Conservation (phyloP, 2,113 vertebrate genomes). For the rabbit (Oryctolagus cuniculus) region DNA sequence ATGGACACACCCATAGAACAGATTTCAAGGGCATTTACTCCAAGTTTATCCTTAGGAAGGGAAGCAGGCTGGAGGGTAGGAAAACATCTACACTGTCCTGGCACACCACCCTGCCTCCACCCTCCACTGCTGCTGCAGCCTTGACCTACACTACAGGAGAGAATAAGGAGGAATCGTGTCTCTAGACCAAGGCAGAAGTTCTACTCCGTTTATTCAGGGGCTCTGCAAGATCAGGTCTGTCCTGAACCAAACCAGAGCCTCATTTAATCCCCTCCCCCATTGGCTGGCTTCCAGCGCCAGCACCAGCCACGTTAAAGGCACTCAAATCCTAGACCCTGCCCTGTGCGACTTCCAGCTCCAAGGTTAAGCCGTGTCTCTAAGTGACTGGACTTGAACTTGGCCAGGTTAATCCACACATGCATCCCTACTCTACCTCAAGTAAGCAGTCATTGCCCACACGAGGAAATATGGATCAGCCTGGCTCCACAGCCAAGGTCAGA, state of each 20-base stretch:
- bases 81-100: neutral
- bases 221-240: constrained; percentile 36
- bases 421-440: neutral
- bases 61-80: constrained; percentile 10
- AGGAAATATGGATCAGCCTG: neutral
- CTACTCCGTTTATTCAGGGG: constrained; percentile 19
- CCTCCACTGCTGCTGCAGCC: neutral
- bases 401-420: neutral
- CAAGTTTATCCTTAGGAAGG: neutral
- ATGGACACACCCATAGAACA: neutral
- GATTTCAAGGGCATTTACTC: neutral
- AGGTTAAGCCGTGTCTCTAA: neutral
- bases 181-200: constrained; percentile 7
- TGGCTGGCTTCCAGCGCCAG: constrained; percentile 7
- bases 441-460: neutral
- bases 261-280: constrained; percentile 11
- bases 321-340: neutral
- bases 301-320: neutral
- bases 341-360: constrained; percentile 23
- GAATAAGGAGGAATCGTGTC: neutral
- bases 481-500: neutral
- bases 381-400: neutral
- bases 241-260: constrained; percentile 9
- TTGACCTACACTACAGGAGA: neutral
- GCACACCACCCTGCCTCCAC: neutral